Conservation (phyloP, 1,140 invertebrate species). For the Pogonognathellus flavescens region DNA sequence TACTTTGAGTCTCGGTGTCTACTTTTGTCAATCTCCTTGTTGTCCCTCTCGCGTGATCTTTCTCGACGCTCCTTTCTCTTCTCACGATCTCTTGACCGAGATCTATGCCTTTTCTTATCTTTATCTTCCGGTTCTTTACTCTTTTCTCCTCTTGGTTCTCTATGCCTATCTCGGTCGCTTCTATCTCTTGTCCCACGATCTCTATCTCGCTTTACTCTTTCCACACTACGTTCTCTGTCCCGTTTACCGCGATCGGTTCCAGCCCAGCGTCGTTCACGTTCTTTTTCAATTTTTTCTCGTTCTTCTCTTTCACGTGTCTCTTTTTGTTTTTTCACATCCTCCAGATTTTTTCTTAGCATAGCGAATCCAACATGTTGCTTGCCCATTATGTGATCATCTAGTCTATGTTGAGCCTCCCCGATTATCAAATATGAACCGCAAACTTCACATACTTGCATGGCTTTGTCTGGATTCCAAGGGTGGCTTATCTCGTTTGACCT, state of each 20-base stretch:
- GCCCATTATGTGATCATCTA: constrained; percentile 97
- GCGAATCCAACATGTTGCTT: constrained; percentile 78
- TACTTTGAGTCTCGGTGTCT: constrained; percentile 21
- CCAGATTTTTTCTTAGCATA: constrained; percentile 73
- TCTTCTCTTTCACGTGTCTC: constrained; percentile 64
- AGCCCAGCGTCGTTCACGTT: constrained; percentile 62
- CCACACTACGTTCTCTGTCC: constrained; percentile 54
- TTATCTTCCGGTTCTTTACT: constrained; percentile 46
- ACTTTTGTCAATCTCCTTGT: constrained; percentile 47
- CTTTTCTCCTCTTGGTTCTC: background rate
- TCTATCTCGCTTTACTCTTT: background rate
- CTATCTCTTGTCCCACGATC: constrained; percentile 14
- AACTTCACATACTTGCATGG: constrained; percentile 98
- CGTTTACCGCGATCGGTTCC: constrained; percentile 51
- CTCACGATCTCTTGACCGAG: constrained; percentile 13
- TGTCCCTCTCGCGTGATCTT: background rate
- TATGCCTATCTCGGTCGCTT: constrained; percentile 8
- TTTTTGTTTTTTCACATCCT: constrained; percentile 70
- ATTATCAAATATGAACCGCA: constrained; percentile 99
- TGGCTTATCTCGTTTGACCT: constrained; percentile 60
- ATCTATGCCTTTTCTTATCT: constrained; percentile 52
- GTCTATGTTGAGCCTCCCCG: constrained; percentile 94
- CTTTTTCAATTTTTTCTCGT: constrained; percentile 62
- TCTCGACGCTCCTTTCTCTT: constrained; percentile 19
- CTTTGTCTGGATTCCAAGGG: constrained; percentile 87